These are phyloP conservation scores for Saturnia pavonia DNA, from an alignment of 2,888 invertebrate genomes.

Conservation along the genomic window DNA sequence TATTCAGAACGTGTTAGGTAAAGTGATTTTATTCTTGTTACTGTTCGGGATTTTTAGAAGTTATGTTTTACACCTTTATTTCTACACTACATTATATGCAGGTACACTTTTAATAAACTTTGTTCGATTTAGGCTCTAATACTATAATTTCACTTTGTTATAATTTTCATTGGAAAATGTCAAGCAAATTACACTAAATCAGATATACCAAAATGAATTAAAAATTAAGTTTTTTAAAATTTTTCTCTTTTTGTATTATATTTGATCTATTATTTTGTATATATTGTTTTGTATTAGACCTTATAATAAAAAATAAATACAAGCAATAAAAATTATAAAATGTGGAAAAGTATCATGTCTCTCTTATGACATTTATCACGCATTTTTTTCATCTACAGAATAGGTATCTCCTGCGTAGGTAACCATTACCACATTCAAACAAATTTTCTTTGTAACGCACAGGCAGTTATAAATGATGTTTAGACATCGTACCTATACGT, in stretches of 20 bases:
- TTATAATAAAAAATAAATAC: background rate
- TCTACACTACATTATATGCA: no score
- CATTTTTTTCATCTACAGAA: background rate
- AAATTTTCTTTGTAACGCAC: constrained; percentile 21
- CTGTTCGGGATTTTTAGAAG: constrained; percentile 6
- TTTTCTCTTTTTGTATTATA: no score
- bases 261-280: no score
- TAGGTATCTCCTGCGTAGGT: constrained; percentile 11
- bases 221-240: no score
- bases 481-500: constrained; percentile 24
- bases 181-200: background rate
- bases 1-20: constrained; percentile 36
- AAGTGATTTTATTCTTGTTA: constrained; percentile 14
- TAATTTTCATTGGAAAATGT: background rate
- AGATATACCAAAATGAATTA: background rate
- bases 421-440: constrained; percentile 21
- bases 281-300: no score
- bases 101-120: background rate
- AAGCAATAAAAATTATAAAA: background rate
- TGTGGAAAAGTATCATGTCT: background rate
- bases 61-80: background rate
- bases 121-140: background rate
- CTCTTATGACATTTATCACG: background rate
- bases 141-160: background rate
- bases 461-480: constrained; percentile 29